Evolutionary conservation across 2,113 vertebrate species (phyloP), one percentile per base, ranked within the genome.

Genomic region (Burhinus bistriatus): DNA sequence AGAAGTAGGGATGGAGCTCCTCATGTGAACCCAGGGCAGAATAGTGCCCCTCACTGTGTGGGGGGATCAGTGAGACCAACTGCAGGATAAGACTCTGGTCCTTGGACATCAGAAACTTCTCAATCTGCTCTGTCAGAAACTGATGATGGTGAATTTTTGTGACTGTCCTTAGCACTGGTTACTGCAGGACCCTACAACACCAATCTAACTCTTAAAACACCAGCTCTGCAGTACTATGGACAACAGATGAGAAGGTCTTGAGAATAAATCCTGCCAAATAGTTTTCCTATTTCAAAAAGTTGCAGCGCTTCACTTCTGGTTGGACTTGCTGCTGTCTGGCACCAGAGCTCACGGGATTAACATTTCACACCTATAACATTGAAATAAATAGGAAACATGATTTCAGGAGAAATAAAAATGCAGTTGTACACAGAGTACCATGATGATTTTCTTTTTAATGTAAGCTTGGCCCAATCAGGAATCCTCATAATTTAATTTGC

Each of bases 351-450:
- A 17, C 0, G 2, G 57, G n/a, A 77, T 82, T 93, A 82, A 72
- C 2, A 1, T 79, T 91, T 89, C 42, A 18, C 40, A 57, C 4
- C 15, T 49, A 17, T 25, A 93, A 32, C 30, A 72, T 0, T 61
- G 68, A 71, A 88, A 94, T 55, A 83, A 93, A 66, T 21, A 64
- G 34, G 38, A 75, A 97, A 68, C 6, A 21, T 18, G 36, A 71
- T 20, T 93, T 78, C 26, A 51, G 29, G 36, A 91, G 36, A 45
- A 87, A 52, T 27, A 87, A 64, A 91, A 94, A 36, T 16, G 23
- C 29, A 59, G 47, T 57, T 78, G 47, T 30, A 51, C 10, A 59
- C 64, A 73, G 34, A 47, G 5, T 27, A 70, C 11, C 9, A 6
- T 9, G 10, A 69, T 68, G 5, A 83, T 66, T 79, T 75, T 27